Evolutionary conservation across 2,888 invertebrate species (phyloP), one percentile per base, ranked within the genome.

Genomic region (Nebria salina): DNA sequence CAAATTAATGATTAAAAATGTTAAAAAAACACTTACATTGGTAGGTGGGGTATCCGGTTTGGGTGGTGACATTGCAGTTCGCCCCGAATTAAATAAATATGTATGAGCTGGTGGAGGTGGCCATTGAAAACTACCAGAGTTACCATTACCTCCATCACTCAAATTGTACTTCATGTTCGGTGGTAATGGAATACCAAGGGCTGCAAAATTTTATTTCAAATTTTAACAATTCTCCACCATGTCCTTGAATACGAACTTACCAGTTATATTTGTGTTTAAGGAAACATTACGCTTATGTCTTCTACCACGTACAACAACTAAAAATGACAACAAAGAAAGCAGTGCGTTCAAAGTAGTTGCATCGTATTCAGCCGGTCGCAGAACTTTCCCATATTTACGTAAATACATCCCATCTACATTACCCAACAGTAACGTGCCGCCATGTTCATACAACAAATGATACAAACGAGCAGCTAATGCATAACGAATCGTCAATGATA

Each of bases 1-100:
- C 13, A 13, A 20, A 20, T 68, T 11, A 20, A 42, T 11, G 15
- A 42, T 74, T 8, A 13, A 74, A 43, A 13, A 42, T 74, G 25
- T 43, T 34, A 43, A 54, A 43, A 54, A 20, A 77, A 20, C 13
- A 79, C 85, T 85, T 87, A 90, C 90, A 81, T 89, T 88, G 64
- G 86, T 85, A 15, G 89, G 89, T 26, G 90, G 89, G n/a, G 90
- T 89, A 84, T 90, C 89, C 2, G 90, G 89, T 84, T 90, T 90
- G 1, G 90, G 89, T 13, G 90, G 89, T 0, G 88, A 85, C 15
- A 85, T 85, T 42, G 83, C 77, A 41, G 78, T 82, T n/a, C 83
- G 5, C 75, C 83, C 84, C 76, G 81, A 76, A 42, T 82, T 82
- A 54, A 83, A 82, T 26, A 83, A 64, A 25, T 82, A 76, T n/a